Percentiles rank a stretch among this genome's conserved stretches.
Conservation (phyloP, 2,888 invertebrate species). For the Strigamia transsilvanica region DNA sequence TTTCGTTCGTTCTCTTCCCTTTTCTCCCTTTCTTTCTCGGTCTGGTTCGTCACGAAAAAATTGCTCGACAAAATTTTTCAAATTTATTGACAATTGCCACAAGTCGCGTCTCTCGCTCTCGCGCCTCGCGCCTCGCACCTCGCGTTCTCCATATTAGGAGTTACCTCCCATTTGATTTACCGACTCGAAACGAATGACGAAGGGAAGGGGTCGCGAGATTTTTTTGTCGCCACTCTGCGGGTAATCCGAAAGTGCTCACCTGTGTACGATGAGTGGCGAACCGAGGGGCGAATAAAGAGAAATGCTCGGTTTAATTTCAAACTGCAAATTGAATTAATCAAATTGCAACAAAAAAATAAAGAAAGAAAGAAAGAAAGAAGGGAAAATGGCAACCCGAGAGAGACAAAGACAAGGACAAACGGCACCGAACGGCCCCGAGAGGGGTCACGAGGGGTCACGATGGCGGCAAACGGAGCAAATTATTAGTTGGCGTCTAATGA, state of each 20-base stretch:
- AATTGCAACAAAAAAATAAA: no score
- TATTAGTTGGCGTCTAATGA: background rate
- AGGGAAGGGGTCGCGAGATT: background rate
- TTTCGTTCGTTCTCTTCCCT: no score
- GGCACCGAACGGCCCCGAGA: background rate
- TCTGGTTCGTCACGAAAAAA: no score
- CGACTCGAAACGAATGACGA: background rate
- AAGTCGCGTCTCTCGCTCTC: background rate
- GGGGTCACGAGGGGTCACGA: constrained; percentile 16
- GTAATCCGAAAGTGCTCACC: background rate
- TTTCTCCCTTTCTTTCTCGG: no score
- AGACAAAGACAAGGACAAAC: no score
- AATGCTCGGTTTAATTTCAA: no score
- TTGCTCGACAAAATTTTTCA: no score
- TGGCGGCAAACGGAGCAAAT: constrained; percentile 1
- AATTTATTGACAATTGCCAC: background rate
- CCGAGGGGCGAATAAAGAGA: no score
- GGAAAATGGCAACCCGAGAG: no score
- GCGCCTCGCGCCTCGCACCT: background rate
- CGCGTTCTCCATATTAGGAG: background rate
- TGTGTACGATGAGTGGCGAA: no score
- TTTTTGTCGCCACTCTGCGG: background rate
- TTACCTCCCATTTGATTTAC: background rate
- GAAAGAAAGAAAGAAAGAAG: no score
- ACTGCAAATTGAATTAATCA: no score